These are phyloP conservation scores for Tribolium freemani DNA, from an alignment of 2,888 invertebrate species.

Conservation along the genomic window DNA sequence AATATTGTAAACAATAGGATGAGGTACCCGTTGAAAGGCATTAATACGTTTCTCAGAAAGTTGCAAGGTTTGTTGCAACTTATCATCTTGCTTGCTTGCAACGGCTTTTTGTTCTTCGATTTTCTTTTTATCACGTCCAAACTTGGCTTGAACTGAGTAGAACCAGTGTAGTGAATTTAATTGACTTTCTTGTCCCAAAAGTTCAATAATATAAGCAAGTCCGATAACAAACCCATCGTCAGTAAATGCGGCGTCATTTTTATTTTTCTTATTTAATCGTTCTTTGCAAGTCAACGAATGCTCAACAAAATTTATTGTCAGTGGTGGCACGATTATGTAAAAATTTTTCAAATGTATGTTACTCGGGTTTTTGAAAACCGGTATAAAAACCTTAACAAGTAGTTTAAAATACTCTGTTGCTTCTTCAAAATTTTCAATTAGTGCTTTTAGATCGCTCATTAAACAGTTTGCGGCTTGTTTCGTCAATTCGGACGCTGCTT, in stretches of 20 bases:
- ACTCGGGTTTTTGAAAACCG: conserved; percentile 87
- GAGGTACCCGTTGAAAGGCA: conserved; percentile 73
- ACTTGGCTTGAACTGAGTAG: conserved; percentile 84
- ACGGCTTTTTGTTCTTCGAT: conserved; percentile 71
- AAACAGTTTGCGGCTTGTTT: conserved; percentile 79
- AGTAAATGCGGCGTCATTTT: conserved; percentile 90
- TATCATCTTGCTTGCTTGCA: conserved; percentile 79
- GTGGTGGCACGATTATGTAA: conserved; percentile 92
- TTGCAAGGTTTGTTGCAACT: conserved; percentile 92
- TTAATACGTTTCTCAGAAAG: conserved; percentile 89
- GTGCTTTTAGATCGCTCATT: conserved; percentile 82
- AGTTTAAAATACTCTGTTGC: conserved; percentile 87
- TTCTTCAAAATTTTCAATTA: conserved; percentile 88
- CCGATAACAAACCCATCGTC: conserved; percentile 99
- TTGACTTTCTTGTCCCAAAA: conserved; percentile 86
- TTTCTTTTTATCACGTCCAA: conserved; percentile 73
- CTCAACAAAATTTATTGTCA: conserved; percentile 95
- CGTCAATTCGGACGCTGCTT: conserved; percentile 74
- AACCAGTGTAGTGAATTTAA: conserved; percentile 98
- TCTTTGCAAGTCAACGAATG: conserved; percentile 93
- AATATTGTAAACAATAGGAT: not conserved
- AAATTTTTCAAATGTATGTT: conserved; percentile 93
- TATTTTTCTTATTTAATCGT: conserved; percentile 91
- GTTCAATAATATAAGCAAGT: conserved; percentile 90
- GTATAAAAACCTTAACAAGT: conserved; percentile 92